A percentile compares a stretch with the other conserved stretches of the same genome.
phyloP scores from a whole-genome alignment of 2,113 vertebrate genomes.

The Podilymbus podiceps region DNA sequence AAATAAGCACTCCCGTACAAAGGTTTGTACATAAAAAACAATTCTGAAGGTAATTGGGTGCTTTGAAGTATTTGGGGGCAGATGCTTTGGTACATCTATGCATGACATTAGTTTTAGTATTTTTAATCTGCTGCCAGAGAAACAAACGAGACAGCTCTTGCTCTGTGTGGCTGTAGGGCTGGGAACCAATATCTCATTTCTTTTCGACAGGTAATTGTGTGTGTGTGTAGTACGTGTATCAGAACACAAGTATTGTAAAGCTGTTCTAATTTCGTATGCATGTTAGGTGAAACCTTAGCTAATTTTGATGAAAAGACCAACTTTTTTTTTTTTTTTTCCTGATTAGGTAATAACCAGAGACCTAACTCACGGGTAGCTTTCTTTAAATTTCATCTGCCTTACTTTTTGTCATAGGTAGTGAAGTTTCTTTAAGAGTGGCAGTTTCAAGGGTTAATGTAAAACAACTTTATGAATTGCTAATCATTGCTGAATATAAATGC shows the following conservation, averaged over 20 bases:
- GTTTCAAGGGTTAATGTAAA: background rate
- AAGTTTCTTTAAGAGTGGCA: background rate
- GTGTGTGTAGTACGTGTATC: background rate
- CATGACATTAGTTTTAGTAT: accelerated
- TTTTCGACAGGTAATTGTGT: background rate
- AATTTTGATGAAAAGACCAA: background rate
- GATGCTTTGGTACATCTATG: background rate
- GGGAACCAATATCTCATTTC: background rate
- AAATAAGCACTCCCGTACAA: accelerated
- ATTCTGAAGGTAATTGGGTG: background rate
- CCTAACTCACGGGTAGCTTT: background rate
- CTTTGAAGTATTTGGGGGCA: background rate
- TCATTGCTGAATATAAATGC: background rate
- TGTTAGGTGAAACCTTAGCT: background rate
- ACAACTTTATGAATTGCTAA: background rate
- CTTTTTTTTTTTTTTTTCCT: background rate
- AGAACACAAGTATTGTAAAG: background rate
- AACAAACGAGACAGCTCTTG: accelerated
- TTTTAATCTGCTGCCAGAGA: background rate
- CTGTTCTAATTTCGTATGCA: background rate
- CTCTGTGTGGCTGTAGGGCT: background rate
- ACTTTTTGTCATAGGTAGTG: background rate
- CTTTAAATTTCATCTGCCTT: background rate
- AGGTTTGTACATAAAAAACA: background rate
- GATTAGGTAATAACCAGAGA: background rate